Percentiles rank a stretch among this genome's conserved stretches.
phyloP scores from a whole-genome alignment of 2,888 invertebrate genomes.

The Polydrusus cervinus region DNA sequence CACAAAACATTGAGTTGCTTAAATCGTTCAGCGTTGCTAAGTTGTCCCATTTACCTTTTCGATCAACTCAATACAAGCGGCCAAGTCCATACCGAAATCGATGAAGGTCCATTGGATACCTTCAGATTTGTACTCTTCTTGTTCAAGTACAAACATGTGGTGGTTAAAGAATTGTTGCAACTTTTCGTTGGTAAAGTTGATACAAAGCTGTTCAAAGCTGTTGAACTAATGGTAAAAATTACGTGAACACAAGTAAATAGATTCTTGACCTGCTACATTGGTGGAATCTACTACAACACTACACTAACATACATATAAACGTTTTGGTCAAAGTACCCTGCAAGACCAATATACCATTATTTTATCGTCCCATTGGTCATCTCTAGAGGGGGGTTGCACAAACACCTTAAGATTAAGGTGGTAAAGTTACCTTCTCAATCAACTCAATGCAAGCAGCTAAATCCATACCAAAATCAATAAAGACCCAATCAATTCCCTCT shows the following conservation, averaged over 20 bases:
- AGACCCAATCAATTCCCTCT: slow-evolving; percentile 96
- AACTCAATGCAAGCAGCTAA: slow-evolving; percentile 96
- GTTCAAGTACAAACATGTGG: slow-evolving; percentile 98
- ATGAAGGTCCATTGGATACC: slow-evolving; percentile 97
- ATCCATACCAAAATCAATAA: slow-evolving; percentile 99
- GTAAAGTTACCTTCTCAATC: slow-evolving; percentile 88
- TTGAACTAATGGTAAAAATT: slow-evolving; percentile 79
- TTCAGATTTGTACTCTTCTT: slow-evolving; percentile 96
- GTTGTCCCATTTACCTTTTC: slow-evolving; percentile 84
- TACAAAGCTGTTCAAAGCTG: slow-evolving; percentile 98
- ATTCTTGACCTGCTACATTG: slow-evolving; percentile 46
- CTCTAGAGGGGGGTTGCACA: not conserved
- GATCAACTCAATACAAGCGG: slow-evolving; percentile 95
- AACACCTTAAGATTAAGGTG: not conserved
- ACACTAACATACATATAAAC: slow-evolving; percentile 10
- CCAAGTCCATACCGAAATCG: slow-evolving; percentile 97
- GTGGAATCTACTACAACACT: slow-evolving; percentile 39
- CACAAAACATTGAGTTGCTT: slow-evolving; percentile 48
- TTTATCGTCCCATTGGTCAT: slow-evolving; percentile 18
- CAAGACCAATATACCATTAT: slow-evolving; percentile 47
- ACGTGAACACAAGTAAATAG: slow-evolving; percentile 41
- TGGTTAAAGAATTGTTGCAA: slow-evolving; percentile 99
- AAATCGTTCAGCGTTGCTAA: slow-evolving; percentile 12
- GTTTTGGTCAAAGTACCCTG: slow-evolving; percentile 49
- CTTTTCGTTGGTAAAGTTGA: slow-evolving; percentile 98